Evolutionary conservation across 2,113 vertebrate species (phyloP).

Genomic region (Oenanthe oenanthe): DNA sequence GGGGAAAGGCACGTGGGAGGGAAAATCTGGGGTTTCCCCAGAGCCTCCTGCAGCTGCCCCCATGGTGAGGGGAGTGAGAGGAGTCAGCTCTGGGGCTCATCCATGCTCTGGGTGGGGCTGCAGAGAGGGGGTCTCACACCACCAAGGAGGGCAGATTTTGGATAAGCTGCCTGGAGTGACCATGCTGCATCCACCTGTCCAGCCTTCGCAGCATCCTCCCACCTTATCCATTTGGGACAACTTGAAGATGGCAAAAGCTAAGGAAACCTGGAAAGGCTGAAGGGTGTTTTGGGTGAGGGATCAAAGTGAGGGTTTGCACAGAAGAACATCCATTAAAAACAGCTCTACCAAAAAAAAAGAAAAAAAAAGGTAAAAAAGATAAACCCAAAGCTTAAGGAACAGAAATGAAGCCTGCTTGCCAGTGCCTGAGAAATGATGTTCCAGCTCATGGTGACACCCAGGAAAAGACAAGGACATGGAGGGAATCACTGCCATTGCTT

Average conservation of each 20-base stretch:
- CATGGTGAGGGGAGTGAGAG: too few species aligned
- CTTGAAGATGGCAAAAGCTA: background rate
- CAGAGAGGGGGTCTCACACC: background rate
- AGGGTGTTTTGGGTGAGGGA: background rate
- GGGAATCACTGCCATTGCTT: fast-evolving
- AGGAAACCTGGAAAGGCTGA: background rate
- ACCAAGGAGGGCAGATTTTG: background rate
- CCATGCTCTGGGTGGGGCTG: fast-evolving
- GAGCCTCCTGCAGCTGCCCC: background rate
- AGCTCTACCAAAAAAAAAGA: background rate
- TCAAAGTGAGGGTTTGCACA: background rate
- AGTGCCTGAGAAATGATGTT: background rate
- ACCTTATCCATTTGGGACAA: background rate
- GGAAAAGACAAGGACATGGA: background rate
- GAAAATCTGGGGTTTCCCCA: background rate
- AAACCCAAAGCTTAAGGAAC: background rate
- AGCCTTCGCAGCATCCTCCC: background rate
- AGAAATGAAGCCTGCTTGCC: fast-evolving
- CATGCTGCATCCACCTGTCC: background rate
- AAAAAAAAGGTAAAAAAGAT: background rate
- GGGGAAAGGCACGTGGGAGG: background rate
- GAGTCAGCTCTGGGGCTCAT: fast-evolving
- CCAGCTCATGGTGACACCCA: fast-evolving
- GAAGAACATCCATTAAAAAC: background rate
- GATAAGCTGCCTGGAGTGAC: background rate